phyloP scores from a whole-genome alignment of 2,888 invertebrate species.

The Lithophane socia region DNA sequence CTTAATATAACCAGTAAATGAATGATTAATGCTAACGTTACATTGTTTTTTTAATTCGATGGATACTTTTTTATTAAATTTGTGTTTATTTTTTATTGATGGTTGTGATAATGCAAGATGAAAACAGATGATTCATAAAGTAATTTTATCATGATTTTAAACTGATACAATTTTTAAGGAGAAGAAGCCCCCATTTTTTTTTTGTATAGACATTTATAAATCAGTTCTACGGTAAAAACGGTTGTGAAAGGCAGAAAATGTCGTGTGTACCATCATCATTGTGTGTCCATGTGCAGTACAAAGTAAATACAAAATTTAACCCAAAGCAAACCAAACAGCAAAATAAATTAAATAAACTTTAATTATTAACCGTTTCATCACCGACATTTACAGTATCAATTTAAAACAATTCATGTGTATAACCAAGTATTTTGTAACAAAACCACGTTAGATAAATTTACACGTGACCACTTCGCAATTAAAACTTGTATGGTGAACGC shows the following conservation, averaged over 20 bases:
- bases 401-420: slow-evolving; percentile 55
- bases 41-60: slow-evolving; percentile 15
- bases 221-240: too few relatives aligned
- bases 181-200: too few relatives aligned
- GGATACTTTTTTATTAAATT: neutral
- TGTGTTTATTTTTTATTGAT: too few relatives aligned
- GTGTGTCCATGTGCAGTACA: too few relatives aligned
- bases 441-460: slow-evolving; percentile 68
- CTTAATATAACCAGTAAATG: slow-evolving; percentile 15
- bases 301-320: neutral
- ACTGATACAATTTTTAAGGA: too few relatives aligned
- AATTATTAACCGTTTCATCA: slow-evolving; percentile 18
- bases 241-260: too few relatives aligned
- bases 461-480: slow-evolving; percentile 78
- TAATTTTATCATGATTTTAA: neutral
- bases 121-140: neutral
- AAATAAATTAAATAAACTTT: slow-evolving; percentile 36
- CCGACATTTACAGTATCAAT: slow-evolving; percentile 48
- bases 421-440: slow-evolving; percentile 54
- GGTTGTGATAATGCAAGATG: neutral
- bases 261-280: too few relatives aligned
- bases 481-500: slow-evolving; percentile 81
- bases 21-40: neutral
- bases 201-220: too few relatives aligned
- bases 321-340: neutral